phyloP scores from a whole-genome alignment of 2,888 invertebrate genomes.

The Colostygia pectinataria region DNA sequence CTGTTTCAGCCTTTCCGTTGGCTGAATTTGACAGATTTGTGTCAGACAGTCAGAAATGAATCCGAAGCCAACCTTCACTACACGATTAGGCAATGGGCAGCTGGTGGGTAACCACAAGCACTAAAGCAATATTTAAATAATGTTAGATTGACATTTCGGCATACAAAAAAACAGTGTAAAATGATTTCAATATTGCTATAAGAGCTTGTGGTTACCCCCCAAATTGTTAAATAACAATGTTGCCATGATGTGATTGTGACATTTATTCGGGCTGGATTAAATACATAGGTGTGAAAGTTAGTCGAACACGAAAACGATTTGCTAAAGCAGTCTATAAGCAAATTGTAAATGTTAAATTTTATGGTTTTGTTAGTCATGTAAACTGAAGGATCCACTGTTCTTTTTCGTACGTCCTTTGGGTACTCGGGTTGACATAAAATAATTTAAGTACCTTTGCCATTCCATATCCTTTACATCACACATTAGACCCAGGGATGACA shows the following conservation, averaged over 20 bases:
- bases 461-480: constrained; percentile 91
- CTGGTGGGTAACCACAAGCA: too few species aligned
- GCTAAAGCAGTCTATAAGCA: constrained; percentile 68
- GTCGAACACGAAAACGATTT: constrained; percentile 41
- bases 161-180: too few species aligned
- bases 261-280: background rate
- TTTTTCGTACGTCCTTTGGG: constrained; percentile 42
- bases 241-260: background rate
- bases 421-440: constrained; percentile 27
- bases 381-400: constrained; percentile 42
- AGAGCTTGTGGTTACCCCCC: too few species aligned
- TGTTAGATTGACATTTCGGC: too few species aligned
- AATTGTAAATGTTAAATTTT: constrained; percentile 44
- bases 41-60: too few species aligned
- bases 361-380: constrained; percentile 47
- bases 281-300: background rate
- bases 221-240: too few species aligned
- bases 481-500: constrained; percentile 92
- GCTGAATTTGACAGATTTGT: too few species aligned
- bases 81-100: too few species aligned
- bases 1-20: too few species aligned
- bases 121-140: too few species aligned
- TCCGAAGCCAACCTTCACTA: too few species aligned
- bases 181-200: too few species aligned
- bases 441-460: constrained; percentile 86